Percentiles rank a stretch among this genome's conserved stretches.
phyloP scores from a whole-genome alignment of 2,888 invertebrate species.

The Lithophane ornitopus region DNA sequence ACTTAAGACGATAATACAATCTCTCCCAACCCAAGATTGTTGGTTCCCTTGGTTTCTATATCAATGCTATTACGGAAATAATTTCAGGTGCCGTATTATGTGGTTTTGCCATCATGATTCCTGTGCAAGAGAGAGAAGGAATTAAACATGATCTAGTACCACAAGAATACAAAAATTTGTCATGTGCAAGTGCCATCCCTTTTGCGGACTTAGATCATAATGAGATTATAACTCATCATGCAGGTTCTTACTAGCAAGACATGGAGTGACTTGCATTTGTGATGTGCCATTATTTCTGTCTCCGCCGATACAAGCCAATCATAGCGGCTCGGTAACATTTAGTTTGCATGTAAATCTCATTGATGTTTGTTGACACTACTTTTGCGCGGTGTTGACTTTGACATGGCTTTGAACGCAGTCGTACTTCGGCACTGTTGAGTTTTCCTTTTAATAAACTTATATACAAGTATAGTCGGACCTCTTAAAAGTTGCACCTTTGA shows the following conservation, averaged over 20 bases:
- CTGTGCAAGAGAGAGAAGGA: not conserved
- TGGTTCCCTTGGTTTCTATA: not conserved
- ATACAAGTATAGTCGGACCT: not conserved
- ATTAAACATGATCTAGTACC: not conserved
- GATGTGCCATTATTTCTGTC: not conserved
- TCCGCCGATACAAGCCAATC: not conserved
- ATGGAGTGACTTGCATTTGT: not conserved
- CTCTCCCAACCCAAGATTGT: not conserved
- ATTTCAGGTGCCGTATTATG: not conserved
- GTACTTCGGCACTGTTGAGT: not conserved
- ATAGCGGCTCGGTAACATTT: not conserved
- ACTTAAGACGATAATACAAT: not conserved
- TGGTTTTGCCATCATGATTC: not conserved
- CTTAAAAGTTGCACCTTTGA: not conserved
- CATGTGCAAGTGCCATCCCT: not conserved
- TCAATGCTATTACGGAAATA: not conserved
- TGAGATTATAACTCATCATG: not conserved
- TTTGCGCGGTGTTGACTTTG: not conserved
- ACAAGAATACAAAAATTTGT: too few species aligned
- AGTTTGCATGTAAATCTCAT: conserved; percentile 13
- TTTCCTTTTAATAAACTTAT: not conserved
- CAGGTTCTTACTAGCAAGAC: not conserved
- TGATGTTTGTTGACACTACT: not conserved
- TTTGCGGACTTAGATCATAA: not conserved
- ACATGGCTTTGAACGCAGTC: not conserved